phyloP scores from a whole-genome alignment of 2,113 vertebrate genomes.

The Hystrix cristata region DNA sequence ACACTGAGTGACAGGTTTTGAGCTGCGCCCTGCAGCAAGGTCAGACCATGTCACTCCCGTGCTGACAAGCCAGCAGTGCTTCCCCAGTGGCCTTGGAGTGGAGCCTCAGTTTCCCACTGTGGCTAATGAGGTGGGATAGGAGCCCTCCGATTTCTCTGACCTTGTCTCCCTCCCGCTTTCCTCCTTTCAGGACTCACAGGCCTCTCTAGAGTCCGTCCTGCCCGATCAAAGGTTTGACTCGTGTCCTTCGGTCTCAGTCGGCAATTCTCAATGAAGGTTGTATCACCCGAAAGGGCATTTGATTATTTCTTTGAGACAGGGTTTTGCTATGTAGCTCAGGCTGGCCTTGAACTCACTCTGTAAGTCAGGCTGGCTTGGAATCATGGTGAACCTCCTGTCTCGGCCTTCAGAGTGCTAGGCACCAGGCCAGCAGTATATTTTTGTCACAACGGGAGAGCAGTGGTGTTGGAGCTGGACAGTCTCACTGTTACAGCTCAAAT shows the following conservation, averaged over 20 bases:
- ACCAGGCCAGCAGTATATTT: background rate
- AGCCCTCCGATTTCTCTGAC: background rate
- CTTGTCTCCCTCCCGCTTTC: background rate
- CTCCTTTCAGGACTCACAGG: background rate
- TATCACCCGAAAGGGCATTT: background rate
- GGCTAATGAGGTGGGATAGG: background rate
- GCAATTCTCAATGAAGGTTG: background rate
- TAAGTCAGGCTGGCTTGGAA: background rate
- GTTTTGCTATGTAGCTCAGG: background rate
- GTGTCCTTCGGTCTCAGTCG: background rate
- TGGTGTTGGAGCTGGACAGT: background rate
- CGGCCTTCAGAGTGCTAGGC: background rate
- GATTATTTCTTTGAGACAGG: background rate
- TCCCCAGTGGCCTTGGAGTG: background rate
- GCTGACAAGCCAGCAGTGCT: background rate
- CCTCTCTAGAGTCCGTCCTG: background rate
- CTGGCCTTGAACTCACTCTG: background rate
- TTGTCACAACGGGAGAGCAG: background rate
- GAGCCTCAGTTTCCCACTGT: background rate
- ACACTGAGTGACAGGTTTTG: background rate
- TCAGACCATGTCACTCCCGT: background rate
- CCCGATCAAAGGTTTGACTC: background rate
- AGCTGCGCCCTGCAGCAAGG: background rate
- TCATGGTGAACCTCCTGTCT: background rate
- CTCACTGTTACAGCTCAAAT: background rate